Percentiles rank a stretch among this genome's conserved stretches.
Evolutionary conservation across 2,797 vertebrate species (phyloP).

Genomic region (Otus scops): DNA sequence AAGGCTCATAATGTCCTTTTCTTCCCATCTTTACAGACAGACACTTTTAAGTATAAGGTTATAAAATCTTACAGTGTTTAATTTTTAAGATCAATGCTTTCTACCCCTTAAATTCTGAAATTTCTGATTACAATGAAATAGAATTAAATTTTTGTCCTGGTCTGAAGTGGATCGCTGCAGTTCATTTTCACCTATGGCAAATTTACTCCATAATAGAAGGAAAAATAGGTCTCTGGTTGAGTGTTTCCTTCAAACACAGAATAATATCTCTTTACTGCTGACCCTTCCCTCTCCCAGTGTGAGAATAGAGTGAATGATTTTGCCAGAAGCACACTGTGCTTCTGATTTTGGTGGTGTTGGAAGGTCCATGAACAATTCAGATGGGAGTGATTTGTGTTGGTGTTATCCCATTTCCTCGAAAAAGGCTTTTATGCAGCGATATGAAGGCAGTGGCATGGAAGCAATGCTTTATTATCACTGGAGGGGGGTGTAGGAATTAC

Average conservation of each 20-base stretch:
- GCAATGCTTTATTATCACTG: background rate
- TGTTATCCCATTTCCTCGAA: background rate
- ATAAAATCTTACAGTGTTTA: background rate
- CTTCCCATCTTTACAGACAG: background rate
- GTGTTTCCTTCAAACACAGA: background rate
- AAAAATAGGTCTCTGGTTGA: background rate
- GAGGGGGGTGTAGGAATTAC: fast-evolving
- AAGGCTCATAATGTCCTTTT: background rate
- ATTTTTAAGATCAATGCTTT: background rate
- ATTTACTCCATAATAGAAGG: background rate
- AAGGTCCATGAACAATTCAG: background rate
- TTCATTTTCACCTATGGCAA: background rate
- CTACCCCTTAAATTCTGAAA: background rate
- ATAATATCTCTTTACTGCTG: background rate
- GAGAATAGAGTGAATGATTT: background rate
- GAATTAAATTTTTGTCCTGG: background rate
- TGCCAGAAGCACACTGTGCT: background rate
- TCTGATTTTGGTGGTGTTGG: background rate
- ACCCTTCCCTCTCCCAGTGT: background rate
- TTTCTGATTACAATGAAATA: background rate
- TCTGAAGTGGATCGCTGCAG: background rate
- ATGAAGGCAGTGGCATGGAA: background rate
- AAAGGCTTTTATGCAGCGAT: background rate
- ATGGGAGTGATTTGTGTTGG: background rate
- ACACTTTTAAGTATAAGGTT: background rate